phyloP scores from a whole-genome alignment of 2,888 invertebrate genomes.

The Drosophila yooni region DNA sequence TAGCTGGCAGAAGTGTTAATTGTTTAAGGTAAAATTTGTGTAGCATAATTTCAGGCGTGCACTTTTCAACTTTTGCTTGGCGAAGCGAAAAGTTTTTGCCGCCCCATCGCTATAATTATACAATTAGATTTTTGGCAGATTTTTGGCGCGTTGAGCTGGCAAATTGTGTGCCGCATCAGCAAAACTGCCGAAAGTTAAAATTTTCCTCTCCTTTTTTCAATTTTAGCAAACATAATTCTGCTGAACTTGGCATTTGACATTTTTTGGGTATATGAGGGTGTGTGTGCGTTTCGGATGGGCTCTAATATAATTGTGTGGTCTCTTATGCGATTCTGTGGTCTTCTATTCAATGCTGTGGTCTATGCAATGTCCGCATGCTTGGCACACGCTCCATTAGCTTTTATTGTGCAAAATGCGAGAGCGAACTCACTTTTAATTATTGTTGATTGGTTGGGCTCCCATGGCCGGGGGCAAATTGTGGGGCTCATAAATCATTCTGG shows the following conservation, averaged over 20 bases:
- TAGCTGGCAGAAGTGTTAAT: constrained; percentile 59
- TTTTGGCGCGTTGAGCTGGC: constrained; percentile 52
- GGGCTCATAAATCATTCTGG: constrained; percentile 60
- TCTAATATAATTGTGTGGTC: constrained; percentile 4
- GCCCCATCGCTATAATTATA: constrained; percentile 43
- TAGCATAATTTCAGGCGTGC: constrained; percentile 47
- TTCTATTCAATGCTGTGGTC: constrained; percentile 20
- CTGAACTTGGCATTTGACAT: constrained; percentile 12
- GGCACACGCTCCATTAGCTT: constrained; percentile 45
- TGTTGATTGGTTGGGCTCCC: constrained; percentile 7
- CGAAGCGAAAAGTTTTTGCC: constrained; percentile 28
- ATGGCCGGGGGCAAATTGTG: constrained; percentile 11
- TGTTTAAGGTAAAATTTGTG: constrained; percentile 57
- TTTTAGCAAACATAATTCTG: constrained; percentile 16
- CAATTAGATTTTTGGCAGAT: constrained; percentile 48
- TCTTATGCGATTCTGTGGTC: neutral
- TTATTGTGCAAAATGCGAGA: constrained; percentile 22
- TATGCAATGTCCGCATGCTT: constrained; percentile 10
- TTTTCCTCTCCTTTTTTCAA: neutral
- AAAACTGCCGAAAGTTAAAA: constrained; percentile 22
- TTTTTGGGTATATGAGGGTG: neutral
- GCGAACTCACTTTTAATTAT: constrained; percentile 37
- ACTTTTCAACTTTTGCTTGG: constrained; percentile 40
- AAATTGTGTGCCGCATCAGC: constrained; percentile 50
- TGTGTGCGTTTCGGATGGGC: neutral